Conservation (phyloP, 2,888 invertebrate species). For the Papilio gigon region DNA sequence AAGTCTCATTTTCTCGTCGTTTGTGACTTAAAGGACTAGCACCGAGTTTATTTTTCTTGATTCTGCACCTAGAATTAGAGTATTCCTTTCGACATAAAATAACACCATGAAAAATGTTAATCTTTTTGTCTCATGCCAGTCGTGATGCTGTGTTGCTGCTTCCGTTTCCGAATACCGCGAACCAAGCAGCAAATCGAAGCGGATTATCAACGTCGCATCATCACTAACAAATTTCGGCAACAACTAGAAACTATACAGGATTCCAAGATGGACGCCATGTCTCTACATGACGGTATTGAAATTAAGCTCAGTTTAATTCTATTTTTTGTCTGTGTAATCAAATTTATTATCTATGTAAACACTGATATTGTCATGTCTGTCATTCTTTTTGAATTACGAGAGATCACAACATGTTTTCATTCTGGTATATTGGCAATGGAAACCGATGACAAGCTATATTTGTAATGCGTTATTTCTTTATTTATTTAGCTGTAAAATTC, state of each 20-base stretch:
- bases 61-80: no score
- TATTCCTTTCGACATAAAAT: no score
- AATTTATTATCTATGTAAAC: no score
- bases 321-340: no score
- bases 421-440: not conserved
- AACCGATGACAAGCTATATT: not conserved
- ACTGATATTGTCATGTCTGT: no score
- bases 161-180: slow-evolving; percentile 94
- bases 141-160: slow-evolving; percentile 93
- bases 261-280: slow-evolving; percentile 92
- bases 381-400: not conserved
- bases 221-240: slow-evolving; percentile 91
- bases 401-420: not conserved
- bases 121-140: slow-evolving; percentile 84
- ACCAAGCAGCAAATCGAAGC: slow-evolving; percentile 98
- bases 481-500: slow-evolving; percentile 32
- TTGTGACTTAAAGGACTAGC: no score
- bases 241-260: slow-evolving; percentile 91
- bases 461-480: not conserved
- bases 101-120: no score
- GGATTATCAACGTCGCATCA: slow-evolving; percentile 92
- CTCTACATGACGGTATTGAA: slow-evolving; percentile 86
- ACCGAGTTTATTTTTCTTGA: no score
- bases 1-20: not conserved
- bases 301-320: slow-evolving; percentile 6